A percentile compares a stretch with the other conserved stretches of the same genome.
Evolutionary conservation across 2,888 invertebrate genomes (phyloP).

Genomic region (Copidosoma aretas): DNA sequence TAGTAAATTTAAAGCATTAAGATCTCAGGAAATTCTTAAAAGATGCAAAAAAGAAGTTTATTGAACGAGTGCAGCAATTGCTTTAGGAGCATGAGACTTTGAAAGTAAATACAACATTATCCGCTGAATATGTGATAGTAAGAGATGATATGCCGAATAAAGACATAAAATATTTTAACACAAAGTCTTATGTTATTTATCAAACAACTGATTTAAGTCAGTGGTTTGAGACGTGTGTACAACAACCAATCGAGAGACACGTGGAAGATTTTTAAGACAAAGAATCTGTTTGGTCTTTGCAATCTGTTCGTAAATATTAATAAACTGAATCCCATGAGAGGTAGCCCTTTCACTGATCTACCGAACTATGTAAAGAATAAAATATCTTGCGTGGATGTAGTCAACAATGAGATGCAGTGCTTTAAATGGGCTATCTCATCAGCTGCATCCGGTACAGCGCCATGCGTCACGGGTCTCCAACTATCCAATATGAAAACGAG

Average conservation of each 20-base stretch:
- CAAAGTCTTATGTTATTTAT: neutral
- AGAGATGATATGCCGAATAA: neutral
- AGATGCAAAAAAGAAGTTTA: too few relatives aligned
- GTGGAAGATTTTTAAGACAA: neutral
- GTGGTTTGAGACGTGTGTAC: neutral
- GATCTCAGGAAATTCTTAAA: too few relatives aligned
- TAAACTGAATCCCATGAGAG: neutral
- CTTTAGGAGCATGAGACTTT: neutral
- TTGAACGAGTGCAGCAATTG: too few relatives aligned
- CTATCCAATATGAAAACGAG: constrained; percentile 27
- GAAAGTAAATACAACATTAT: neutral
- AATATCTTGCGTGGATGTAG: too few relatives aligned
- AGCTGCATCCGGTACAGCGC: constrained; percentile 38
- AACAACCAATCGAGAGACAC: neutral
- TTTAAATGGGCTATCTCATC: constrained; percentile 47
- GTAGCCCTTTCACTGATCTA: neutral
- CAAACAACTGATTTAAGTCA: neutral
- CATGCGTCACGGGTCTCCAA: constrained; percentile 33
- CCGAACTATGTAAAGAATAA: constrained; percentile 10
- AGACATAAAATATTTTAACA: constrained; percentile 10
- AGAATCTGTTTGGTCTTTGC: neutral
- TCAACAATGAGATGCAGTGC: constrained; percentile 37
- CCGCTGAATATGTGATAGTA: neutral
- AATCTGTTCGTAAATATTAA: neutral
- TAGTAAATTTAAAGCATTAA: too few relatives aligned